Evolutionary conservation across 1,140 invertebrate genomes (phyloP).

Genomic region (Drosophila bocki): DNA sequence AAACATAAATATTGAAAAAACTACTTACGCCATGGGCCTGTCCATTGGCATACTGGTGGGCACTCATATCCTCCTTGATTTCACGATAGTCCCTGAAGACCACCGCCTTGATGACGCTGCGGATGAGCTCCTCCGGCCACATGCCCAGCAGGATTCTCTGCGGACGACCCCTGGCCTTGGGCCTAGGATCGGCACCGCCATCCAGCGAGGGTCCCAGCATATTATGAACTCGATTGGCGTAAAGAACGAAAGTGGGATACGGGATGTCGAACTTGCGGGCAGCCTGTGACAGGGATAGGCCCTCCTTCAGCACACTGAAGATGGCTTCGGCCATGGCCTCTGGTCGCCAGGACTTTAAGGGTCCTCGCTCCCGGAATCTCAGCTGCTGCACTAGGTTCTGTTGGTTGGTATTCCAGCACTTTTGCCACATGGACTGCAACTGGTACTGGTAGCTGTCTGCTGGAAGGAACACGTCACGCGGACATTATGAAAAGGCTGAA

Average conservation of each 20-base stretch:
- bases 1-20: not conserved
- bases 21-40: constrained; percentile 76
- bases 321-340: constrained; percentile 98
- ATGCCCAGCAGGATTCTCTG: constrained; percentile 95
- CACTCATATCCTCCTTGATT: constrained; percentile 89
- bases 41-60: constrained; percentile 86
- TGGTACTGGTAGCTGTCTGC: constrained; percentile 97
- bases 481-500: constrained; percentile 34
- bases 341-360: constrained; percentile 95
- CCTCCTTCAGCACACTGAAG: constrained; percentile 95
- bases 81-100: constrained; percentile 94
- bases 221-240: constrained; percentile 96
- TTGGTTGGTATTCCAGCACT: constrained; percentile 96
- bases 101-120: constrained; percentile 95
- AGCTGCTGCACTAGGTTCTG: constrained; percentile 93
- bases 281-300: constrained; percentile 94
- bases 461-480: constrained; percentile 84
- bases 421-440: constrained; percentile 97
- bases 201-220: constrained; percentile 96
- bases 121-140: constrained; percentile 96
- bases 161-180: constrained; percentile 94
- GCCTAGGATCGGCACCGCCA: constrained; percentile 93
- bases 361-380: constrained; percentile 95
- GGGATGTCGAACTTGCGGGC: constrained; percentile 97
- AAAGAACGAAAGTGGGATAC: constrained; percentile 97